Evolutionary conservation across 2,888 invertebrate genomes (phyloP).

Genomic region (Phortica magna): DNA sequence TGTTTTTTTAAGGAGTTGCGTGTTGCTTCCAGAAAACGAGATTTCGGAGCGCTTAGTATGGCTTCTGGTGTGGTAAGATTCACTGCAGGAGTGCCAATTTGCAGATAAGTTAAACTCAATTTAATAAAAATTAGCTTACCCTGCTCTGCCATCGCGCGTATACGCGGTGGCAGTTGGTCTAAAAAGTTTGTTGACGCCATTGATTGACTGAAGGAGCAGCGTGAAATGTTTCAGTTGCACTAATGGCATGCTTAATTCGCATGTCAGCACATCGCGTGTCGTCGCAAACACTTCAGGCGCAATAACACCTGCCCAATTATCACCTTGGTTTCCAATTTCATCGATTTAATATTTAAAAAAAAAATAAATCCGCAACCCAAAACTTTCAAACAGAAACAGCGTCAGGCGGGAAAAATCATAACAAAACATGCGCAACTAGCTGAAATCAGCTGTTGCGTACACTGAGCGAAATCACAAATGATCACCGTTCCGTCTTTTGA

Average conservation of each 20-base stretch:
- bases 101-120: neutral
- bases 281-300: constrained; percentile 55
- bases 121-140: constrained; percentile 52
- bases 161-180: constrained; percentile 62
- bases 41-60: constrained; percentile 62
- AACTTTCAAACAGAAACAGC: neutral
- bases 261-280: constrained; percentile 47
- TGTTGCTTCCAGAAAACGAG: constrained; percentile 58
- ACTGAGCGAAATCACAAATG: constrained; percentile 3
- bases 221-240: neutral
- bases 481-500: too few species aligned
- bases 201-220: neutral
- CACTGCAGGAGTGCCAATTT: constrained; percentile 49
- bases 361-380: neutral
- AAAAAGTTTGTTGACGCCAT: constrained; percentile 66
- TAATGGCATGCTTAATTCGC: constrained; percentile 27
- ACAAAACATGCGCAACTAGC: neutral
- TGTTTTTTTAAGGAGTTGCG: constrained; percentile 41
- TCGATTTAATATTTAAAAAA: constrained; percentile 56
- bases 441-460: neutral
- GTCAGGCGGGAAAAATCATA: neutral
- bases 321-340: constrained; percentile 52
- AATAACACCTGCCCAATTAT: constrained; percentile 61
- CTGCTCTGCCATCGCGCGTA: constrained; percentile 64
- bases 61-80: constrained; percentile 69